Evolutionary conservation across 2,888 invertebrate genomes (phyloP).

Genomic region (Zaprionus lineosus): DNA sequence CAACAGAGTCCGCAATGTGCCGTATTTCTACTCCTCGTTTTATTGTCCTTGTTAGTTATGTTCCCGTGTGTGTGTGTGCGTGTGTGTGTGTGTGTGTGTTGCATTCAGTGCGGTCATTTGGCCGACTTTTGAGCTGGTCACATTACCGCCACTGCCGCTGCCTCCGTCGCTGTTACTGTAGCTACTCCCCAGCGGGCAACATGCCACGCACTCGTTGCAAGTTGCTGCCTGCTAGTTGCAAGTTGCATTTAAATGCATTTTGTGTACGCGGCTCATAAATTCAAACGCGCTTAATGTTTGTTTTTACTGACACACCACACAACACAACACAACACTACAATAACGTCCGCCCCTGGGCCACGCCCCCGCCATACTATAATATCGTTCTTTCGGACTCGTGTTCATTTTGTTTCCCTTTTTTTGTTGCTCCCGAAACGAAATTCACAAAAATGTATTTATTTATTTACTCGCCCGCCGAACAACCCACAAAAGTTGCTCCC

Average conservation of each 20-base stretch:
- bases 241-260: slow-evolving; percentile 73
- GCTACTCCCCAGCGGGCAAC: slow-evolving; percentile 19
- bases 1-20: slow-evolving; percentile 41
- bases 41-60: slow-evolving; percentile 33
- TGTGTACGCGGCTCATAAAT: slow-evolving; percentile 70
- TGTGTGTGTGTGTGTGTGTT: slow-evolving; percentile 44
- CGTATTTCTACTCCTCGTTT: slow-evolving; percentile 29
- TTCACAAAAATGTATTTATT: slow-evolving; percentile 64
- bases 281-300: slow-evolving; percentile 71
- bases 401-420: slow-evolving; percentile 50
- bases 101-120: slow-evolving; percentile 74
- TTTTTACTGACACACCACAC: slow-evolving; percentile 40
- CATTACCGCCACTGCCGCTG: not conserved
- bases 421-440: slow-evolving; percentile 69
- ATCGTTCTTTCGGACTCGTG: slow-evolving; percentile 36
- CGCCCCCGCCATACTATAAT: slow-evolving; percentile 47
- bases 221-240: slow-evolving; percentile 31
- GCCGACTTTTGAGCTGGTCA: slow-evolving; percentile 36
- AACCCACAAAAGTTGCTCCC: slow-evolving; percentile 2
- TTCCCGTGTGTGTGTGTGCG: slow-evolving; percentile 28
- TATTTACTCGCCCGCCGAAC: slow-evolving; percentile 48
- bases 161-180: no score
- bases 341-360: not conserved
- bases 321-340: no score
- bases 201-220: slow-evolving; percentile 42